Percentiles rank a stretch among this genome's conserved stretches.
Evolutionary conservation across 2,888 invertebrate genomes (phyloP).

Genomic region (Glyphotaelius pellucidus): DNA sequence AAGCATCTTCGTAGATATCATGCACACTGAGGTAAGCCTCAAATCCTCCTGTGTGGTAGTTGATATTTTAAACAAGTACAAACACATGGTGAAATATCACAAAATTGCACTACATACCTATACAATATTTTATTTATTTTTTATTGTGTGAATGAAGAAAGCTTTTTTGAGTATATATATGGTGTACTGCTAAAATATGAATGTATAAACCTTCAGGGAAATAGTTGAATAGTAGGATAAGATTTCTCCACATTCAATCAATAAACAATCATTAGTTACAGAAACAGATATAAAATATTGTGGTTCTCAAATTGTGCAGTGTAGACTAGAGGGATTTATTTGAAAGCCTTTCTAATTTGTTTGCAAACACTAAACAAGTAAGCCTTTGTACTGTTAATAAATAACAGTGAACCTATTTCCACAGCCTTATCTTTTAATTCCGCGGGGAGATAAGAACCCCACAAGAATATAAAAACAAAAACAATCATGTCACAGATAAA

Average conservation of each 20-base stretch:
- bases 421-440: neutral
- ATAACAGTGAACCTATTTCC: neutral
- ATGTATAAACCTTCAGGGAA: neutral
- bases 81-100: neutral
- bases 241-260: neutral
- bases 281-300: neutral
- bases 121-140: neutral
- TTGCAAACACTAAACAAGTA: neutral
- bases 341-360: neutral
- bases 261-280: neutral
- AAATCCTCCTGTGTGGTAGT: neutral
- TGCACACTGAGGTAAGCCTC: neutral
- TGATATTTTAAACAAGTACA: neutral
- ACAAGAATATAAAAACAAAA: conserved; percentile 31
- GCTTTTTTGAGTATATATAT: neutral
- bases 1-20: neutral
- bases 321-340: neutral
- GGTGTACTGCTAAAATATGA: neutral
- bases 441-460: neutral
- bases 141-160: neutral
- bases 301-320: neutral
- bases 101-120: neutral
- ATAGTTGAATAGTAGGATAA: neutral
- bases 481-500: conserved; percentile 39
- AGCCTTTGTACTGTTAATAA: neutral